A percentile compares a stretch with the other conserved stretches of the same genome.
Conservation (phyloP, 2,797 vertebrate species). For the Lophius americanus region DNA sequence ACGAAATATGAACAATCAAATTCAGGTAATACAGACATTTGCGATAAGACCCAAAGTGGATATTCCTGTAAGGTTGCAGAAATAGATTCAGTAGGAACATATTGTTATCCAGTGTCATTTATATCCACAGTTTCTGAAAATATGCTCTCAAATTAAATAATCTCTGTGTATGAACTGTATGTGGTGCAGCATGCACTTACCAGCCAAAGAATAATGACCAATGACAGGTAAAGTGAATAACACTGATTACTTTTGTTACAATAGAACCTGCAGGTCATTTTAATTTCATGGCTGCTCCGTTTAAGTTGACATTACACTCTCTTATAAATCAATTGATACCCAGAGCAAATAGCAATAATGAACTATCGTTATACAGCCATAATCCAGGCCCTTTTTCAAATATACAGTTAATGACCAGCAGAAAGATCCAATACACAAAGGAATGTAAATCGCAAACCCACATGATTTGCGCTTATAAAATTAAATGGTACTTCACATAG, state of each 20-base stretch:
- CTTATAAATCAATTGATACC: conserved; percentile 29
- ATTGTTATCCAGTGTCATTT: conserved; percentile 8
- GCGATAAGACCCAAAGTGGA: neutral
- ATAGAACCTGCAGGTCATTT: no score
- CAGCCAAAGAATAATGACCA: no score
- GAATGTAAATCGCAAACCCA: no score
- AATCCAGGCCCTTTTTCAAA: conserved; percentile 30
- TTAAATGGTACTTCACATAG: no score
- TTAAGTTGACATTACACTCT: conserved; percentile 21
- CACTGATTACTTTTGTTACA: no score
- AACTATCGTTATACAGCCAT: conserved; percentile 17
- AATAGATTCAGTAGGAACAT: neutral
- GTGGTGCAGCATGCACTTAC: neutral
- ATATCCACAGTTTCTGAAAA: conserved; percentile 29
- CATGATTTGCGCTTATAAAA: no score
- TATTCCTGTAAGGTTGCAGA: neutral
- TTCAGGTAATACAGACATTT: conserved; percentile 4
- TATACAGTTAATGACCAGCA: conserved; percentile 14
- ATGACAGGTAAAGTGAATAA: no score
- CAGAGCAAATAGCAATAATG: conserved; percentile 28
- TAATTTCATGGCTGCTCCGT: no score
- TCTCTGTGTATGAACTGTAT: conserved; percentile 21
- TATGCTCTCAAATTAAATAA: conserved; percentile 13
- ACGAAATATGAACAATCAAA: neutral
- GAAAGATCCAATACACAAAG: neutral